Base-by-base conservation (phyloP, 2,113 vertebrate genomes). In the Pachycephala philippinensis region DNA sequence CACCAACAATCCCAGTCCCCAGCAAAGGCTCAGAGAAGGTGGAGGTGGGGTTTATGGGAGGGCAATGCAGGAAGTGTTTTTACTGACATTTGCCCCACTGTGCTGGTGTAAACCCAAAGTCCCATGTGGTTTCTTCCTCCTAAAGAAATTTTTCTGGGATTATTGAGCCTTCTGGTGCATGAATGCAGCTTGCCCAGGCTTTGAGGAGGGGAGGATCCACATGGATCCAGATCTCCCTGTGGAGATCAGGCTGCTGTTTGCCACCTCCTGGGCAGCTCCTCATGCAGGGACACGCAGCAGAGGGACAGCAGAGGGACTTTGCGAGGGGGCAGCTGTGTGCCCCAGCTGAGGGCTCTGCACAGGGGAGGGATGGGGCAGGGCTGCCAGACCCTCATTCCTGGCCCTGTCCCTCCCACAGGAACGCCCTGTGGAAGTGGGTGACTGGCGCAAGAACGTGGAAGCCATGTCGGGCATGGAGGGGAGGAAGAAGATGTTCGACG, bases 391-490 rank as follows among this genome's bases (percentile, higher is more conserved):
- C 30, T 42, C 7, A 1, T 16, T 16, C n/a, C 13, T 2, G 1
- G n/a, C 22, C 69, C 63, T 10, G 3, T n/a, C n/a, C 56, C 22
- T 35, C 66, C 24, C 0, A 20, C 91, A 99, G 99, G 99, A 99
- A 57, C 98, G 99, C 66, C 99, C 99, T 0, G 99, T 98, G 69
- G 99, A 99, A 95, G 99, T 99, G 94, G 98, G 99, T 0, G 99
- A 99, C 96, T 99, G 99, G 99, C 98, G 99, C 94, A 99, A 99
- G 98, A 99, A 99, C 0, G 99, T 99, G 95, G 99, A 99, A 79
- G 99, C 99, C 96, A 99, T 99, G 99, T 99, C 99, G 0, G 99
- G 99, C 37, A 99, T 99, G 99, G 99, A 99, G 93, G 99, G 99
- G 21, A 96, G 99, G 57, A 99, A 99, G 98, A 99, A 99, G 98